phyloP scores from a whole-genome alignment of 2,113 vertebrate genomes.

The Myrmophylax atrothorax region DNA sequence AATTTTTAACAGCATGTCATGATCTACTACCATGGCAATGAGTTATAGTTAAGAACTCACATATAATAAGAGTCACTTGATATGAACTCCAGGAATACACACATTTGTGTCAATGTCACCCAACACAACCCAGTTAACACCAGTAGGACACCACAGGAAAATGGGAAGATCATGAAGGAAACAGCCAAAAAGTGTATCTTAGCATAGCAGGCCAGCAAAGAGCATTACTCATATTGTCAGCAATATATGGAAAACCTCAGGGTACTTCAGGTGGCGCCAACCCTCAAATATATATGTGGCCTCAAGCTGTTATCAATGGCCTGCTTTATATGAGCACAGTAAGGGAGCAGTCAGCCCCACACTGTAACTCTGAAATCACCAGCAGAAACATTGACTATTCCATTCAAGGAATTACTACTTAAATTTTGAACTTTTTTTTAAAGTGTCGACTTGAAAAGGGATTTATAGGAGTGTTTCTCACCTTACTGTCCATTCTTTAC shows the following conservation, averaged over 20 bases:
- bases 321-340: not conserved
- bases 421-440: not conserved
- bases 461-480: slow-evolving; percentile 60
- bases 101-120: not conserved
- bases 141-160: not conserved
- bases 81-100: fast-evolving
- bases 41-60: not conserved
- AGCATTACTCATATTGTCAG: not conserved
- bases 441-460: not conserved
- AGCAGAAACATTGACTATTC: not conserved
- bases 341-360: not conserved
- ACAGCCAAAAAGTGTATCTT: not conserved
- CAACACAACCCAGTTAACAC: not conserved
- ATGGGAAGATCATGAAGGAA: fast-evolving
- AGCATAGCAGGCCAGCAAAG: not conserved
- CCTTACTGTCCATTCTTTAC: slow-evolving; percentile 92
- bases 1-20: not conserved
- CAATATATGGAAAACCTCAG: not conserved
- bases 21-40: not conserved
- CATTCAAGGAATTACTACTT: not conserved
- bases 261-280: not conserved
- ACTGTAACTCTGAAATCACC: not conserved
- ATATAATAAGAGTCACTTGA: fast-evolving
- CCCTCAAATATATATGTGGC: not conserved
- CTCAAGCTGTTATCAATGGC: not conserved